Percentiles rank a stretch among this genome's conserved stretches.
These are phyloP conservation scores for Chrysodeixis includens DNA, from an alignment of 2,888 invertebrate genomes.

Conservation along the genomic window DNA sequence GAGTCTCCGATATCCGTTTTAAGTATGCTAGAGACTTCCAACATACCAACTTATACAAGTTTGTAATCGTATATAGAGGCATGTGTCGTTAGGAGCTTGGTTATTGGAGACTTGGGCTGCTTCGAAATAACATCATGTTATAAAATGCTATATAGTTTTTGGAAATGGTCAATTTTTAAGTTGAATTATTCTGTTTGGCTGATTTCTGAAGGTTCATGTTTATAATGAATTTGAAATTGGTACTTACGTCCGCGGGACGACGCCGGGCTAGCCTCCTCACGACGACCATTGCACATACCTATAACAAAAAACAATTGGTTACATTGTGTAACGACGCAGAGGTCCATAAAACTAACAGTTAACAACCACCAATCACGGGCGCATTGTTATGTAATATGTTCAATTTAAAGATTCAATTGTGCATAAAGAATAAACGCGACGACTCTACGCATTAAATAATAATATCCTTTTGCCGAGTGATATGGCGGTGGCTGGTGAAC, in stretches of 20 bases:
- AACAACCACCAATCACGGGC: background rate
- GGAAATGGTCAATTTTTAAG: too few species aligned
- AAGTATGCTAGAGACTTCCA: too few species aligned
- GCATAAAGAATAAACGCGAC: slow-evolving; percentile 2
- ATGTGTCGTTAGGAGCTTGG: too few species aligned
- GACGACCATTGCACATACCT: background rate
- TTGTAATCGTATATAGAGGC: too few species aligned
- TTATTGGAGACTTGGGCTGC: too few species aligned
- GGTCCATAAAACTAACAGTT: background rate
- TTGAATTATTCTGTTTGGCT: too few species aligned
- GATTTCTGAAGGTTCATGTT: too few species aligned
- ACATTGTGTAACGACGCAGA: background rate
- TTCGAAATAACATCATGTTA: too few species aligned
- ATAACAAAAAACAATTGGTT: slow-evolving; percentile 6
- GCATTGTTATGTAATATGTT: slow-evolving; percentile 7
- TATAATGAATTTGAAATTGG: too few species aligned
- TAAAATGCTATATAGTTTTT: too few species aligned
- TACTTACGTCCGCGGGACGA: slow-evolving; percentile 6
- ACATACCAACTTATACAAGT: too few species aligned
- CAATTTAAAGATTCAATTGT: slow-evolving; percentile 10
- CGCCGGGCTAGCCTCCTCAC: background rate
- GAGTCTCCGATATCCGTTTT: too few species aligned
- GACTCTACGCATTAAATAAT: slow-evolving; percentile 5
- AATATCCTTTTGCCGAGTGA: background rate
- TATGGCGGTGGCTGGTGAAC: background rate